Evolutionary conservation across 2,888 invertebrate species (phyloP).

Genomic region (Drosophila sordidula): DNA sequence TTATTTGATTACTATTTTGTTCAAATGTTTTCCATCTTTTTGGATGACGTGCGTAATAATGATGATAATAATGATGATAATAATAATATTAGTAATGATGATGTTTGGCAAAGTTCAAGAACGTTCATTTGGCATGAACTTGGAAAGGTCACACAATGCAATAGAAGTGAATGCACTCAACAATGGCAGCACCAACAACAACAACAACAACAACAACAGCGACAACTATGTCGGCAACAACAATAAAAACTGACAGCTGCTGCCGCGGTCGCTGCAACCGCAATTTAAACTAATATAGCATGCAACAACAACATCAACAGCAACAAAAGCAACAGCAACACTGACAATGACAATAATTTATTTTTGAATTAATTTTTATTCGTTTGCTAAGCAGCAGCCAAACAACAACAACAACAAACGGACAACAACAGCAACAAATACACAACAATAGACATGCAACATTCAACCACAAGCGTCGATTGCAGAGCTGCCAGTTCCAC

Average conservation of each 20-base stretch:
- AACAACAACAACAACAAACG: slow-evolving; percentile 41
- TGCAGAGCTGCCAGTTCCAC: background rate
- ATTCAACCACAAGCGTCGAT: slow-evolving; percentile 40
- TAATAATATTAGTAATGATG: slow-evolving; percentile 12
- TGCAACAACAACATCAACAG: slow-evolving; percentile 51
- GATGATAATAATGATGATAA: slow-evolving; percentile 10
- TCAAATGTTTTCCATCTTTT: background rate
- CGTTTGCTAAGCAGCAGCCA: slow-evolving; percentile 62
- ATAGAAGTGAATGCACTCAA: slow-evolving; percentile 80
- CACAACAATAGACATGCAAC: slow-evolving; percentile 42
- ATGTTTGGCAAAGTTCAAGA: slow-evolving; percentile 63
- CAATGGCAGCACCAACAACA: slow-evolving; percentile 24
- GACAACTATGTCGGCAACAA: slow-evolving; percentile 63
- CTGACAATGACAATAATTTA: slow-evolving; percentile 79
- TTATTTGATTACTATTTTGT: background rate
- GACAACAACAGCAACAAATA: slow-evolving; percentile 22
- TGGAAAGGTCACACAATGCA: slow-evolving; percentile 79
- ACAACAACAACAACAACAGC: slow-evolving; percentile 23
- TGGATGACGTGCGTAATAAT: slow-evolving; percentile 11
- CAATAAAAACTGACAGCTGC: slow-evolving; percentile 57
- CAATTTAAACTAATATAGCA: slow-evolving; percentile 80
- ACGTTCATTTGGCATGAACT: slow-evolving; percentile 80
- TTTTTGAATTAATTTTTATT: slow-evolving; percentile 79
- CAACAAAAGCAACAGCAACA: slow-evolving; percentile 55
- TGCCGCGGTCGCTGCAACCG: slow-evolving; percentile 61